Conservation (phyloP, 2,888 invertebrate species). For the Imbricaverruca yamaguchii region DNA sequence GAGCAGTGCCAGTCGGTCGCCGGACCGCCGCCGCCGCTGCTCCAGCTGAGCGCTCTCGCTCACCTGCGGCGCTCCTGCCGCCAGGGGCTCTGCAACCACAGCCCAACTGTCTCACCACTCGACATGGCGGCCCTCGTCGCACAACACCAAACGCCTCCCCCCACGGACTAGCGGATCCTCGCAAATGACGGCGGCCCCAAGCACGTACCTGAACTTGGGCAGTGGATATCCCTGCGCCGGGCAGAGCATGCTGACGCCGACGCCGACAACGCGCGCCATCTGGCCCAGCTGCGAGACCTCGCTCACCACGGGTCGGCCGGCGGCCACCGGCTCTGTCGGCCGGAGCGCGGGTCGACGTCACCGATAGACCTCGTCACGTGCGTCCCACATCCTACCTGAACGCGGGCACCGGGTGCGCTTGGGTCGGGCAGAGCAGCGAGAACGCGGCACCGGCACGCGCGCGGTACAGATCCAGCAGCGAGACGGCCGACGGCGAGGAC, state of each 20-base stretch:
- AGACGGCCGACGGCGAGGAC: not conserved
- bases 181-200: too few relatives aligned
- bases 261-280: constrained; percentile 26
- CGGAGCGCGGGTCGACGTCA: not conserved
- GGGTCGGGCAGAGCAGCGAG: constrained; percentile 57
- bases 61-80: not conserved
- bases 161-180: too few relatives aligned
- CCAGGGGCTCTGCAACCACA: not conserved
- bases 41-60: not conserved
- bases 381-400: constrained; percentile 25
- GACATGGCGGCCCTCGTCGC: not conserved
- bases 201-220: constrained; percentile 58
- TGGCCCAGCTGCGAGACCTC: constrained; percentile 12
- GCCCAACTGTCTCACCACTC: too few relatives aligned
- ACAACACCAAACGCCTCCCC: not conserved
- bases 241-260: constrained; percentile 54
- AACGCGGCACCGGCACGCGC: constrained; percentile 59
- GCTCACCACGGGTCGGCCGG: not conserved
- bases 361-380: too few relatives aligned
- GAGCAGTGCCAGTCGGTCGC: constrained; percentile 50
- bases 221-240: constrained; percentile 65
- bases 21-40: not conserved
- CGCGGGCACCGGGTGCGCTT: constrained; percentile 37
- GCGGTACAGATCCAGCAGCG: constrained; percentile 55
- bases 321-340: constrained; percentile 1